A percentile compares a stretch with the other conserved stretches of the same genome.
Conservation (phyloP, 2,888 invertebrate species). For the Lomographa bimaculata region DNA sequence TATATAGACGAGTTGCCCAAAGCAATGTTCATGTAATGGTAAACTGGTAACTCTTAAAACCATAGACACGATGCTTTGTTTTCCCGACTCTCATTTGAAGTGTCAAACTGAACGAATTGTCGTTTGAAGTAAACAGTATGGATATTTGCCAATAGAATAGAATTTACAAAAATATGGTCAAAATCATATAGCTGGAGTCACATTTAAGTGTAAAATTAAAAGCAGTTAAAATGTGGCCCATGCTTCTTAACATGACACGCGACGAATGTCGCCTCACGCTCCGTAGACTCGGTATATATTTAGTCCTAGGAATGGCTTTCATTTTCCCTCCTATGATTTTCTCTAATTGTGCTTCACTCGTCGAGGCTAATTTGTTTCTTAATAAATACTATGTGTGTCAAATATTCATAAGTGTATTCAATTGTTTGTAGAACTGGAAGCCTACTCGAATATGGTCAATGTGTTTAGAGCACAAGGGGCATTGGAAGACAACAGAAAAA, state of each 20-base stretch:
- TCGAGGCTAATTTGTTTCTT: slow-evolving; percentile 44
- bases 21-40: slow-evolving; percentile 6
- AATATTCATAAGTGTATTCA: slow-evolving; percentile 41
- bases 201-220: slow-evolving; percentile 56
- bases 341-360: slow-evolving; percentile 52
- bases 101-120: slow-evolving; percentile 83
- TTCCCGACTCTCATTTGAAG: slow-evolving; percentile 52
- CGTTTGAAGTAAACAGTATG: slow-evolving; percentile 85
- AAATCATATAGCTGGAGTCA: slow-evolving; percentile 65
- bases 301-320: slow-evolving; percentile 77
- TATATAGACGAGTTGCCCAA: not conserved
- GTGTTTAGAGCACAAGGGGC: slow-evolving; percentile 96
- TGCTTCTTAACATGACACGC: slow-evolving; percentile 91
- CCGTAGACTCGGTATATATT: slow-evolving; percentile 91
- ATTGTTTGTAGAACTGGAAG: slow-evolving; percentile 91
- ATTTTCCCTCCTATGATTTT: slow-evolving; percentile 81
- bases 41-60: slow-evolving; percentile 44
- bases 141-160: slow-evolving; percentile 80
- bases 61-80: slow-evolving; percentile 65
- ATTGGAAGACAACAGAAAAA: slow-evolving; percentile 92
- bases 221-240: slow-evolving; percentile 84
- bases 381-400: slow-evolving; percentile 32
- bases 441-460: slow-evolving; percentile 94
- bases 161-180: slow-evolving; percentile 74
- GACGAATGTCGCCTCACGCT: slow-evolving; percentile 95